A percentile compares a stretch with the other conserved stretches of the same genome.
phyloP scores from a whole-genome alignment of 2,113 vertebrate species.

The Bubo scandiacus region DNA sequence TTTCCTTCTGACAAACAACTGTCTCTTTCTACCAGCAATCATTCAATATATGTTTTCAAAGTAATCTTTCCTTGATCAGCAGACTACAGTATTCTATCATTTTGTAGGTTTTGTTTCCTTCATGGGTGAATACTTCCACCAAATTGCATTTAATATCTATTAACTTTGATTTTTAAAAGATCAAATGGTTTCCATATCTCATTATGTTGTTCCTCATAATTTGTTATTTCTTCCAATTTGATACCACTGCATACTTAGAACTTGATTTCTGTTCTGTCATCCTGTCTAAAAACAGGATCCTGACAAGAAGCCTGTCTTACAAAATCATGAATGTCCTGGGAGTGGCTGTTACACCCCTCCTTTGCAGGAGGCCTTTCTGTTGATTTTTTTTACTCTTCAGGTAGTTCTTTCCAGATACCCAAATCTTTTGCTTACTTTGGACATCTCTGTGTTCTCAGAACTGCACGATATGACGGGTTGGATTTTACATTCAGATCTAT shows the following conservation, averaged over 20 bases:
- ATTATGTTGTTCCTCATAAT: constrained; percentile 59
- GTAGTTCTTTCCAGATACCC: neutral
- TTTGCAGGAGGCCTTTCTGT: neutral
- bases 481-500: neutral
- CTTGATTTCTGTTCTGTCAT: constrained; percentile 48
- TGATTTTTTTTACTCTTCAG: neutral
- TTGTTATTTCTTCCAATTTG: constrained; percentile 10
- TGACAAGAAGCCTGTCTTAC: neutral
- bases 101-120: constrained; percentile 73
- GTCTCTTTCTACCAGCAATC: constrained; percentile 52
- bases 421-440: neutral
- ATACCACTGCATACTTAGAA: constrained; percentile 21
- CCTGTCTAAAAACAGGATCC: constrained; percentile 10
- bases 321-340: neutral
- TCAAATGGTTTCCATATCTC: constrained; percentile 64
- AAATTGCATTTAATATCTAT: constrained; percentile 73
- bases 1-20: constrained; percentile 32
- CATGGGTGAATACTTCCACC: constrained; percentile 67
- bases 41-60: constrained; percentile 63
- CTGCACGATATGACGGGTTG: neutral
- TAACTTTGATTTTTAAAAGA: constrained; percentile 66
- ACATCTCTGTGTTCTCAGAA: neutral
- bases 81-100: constrained; percentile 68
- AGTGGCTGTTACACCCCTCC: neutral
- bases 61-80: constrained; percentile 70